Conservation (phyloP, 2,888 invertebrate species). For the Lamellibrachia satsuma region DNA sequence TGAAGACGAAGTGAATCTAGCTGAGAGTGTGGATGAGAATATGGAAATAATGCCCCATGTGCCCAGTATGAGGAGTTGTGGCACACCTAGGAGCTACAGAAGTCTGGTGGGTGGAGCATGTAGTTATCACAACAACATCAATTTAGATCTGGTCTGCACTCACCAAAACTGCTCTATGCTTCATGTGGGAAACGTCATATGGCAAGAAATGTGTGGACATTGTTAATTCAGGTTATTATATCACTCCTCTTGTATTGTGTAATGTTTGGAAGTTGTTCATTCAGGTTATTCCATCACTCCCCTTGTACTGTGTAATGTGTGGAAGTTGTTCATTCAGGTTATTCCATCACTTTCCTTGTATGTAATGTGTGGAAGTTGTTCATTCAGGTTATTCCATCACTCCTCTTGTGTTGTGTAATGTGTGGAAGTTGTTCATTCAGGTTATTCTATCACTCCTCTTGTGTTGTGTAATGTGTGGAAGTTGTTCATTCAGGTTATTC, state of each 20-base stretch:
- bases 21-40: slow-evolving; percentile 2
- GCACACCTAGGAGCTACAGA: not conserved
- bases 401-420: too few relatives aligned
- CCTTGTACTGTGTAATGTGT: too few relatives aligned
- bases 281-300: too few relatives aligned
- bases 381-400: too few relatives aligned
- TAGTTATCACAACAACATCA: not conserved
- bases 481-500: too few relatives aligned
- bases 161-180: not conserved
- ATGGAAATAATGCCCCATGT: not conserved
- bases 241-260: not conserved
- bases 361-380: too few relatives aligned
- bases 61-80: not conserved
- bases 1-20: not conserved
- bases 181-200: not conserved
- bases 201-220: not conserved
- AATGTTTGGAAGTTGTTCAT: too few relatives aligned
- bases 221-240: not conserved
- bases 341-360: too few relatives aligned
- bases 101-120: not conserved
- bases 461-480: too few relatives aligned
- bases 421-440: too few relatives aligned
- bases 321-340: too few relatives aligned
- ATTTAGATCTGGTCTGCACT: not conserved
- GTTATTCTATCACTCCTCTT: too few relatives aligned